Percentiles rank a stretch among this genome's conserved stretches.
Evolutionary conservation across 2,797 vertebrate species (phyloP).

Genomic region (Arremon brunneinucha): DNA sequence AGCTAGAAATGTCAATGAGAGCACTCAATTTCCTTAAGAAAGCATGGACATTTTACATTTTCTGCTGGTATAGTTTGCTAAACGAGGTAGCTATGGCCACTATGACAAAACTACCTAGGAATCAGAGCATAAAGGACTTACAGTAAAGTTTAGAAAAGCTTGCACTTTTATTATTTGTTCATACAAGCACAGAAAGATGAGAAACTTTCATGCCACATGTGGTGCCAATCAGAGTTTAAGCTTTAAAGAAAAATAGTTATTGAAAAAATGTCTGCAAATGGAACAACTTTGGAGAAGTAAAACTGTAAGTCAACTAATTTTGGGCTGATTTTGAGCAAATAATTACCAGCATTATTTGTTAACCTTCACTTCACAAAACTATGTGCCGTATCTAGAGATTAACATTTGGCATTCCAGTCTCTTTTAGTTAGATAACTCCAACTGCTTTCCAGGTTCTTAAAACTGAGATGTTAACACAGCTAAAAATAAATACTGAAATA

Average conservation of each 20-base stretch:
- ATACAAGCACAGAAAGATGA: background rate
- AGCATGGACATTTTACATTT: background rate
- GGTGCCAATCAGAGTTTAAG: background rate
- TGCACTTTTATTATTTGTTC: background rate
- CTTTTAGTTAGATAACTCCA: background rate
- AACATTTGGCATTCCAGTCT: background rate
- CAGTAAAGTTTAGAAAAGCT: background rate
- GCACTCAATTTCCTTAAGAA: background rate
- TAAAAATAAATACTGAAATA: constrained; percentile 22
- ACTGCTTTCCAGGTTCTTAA: background rate
- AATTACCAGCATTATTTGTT: background rate
- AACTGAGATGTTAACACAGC: background rate
- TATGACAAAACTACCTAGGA: background rate
- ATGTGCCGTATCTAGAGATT: background rate
- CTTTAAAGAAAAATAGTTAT: background rate
- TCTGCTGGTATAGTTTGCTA: background rate
- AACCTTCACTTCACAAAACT: background rate
- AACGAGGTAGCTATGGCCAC: background rate
- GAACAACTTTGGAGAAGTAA: background rate
- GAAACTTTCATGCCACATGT: background rate
- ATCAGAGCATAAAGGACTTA: background rate
- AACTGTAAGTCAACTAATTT: background rate
- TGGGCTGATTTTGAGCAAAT: background rate
- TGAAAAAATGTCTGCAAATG: background rate
- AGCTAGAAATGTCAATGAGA: background rate